Evolutionary conservation across 1,140 invertebrate genomes (phyloP), one percentile per base, ranked within the genome.

Genomic region (Lepidotrigona ventralis): DNA sequence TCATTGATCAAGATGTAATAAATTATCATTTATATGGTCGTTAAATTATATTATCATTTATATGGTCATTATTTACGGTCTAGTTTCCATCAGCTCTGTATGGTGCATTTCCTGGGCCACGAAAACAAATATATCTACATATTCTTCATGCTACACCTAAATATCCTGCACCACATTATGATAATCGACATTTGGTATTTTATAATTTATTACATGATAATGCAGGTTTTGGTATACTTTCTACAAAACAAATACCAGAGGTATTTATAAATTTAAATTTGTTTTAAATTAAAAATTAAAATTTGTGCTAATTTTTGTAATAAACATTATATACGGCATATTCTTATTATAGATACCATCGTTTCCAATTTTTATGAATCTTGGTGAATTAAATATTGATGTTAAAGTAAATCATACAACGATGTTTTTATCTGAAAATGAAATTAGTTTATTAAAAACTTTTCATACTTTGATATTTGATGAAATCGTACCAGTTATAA

Each of bases 361-460:
- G 69, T 99, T 99, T 95, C 97, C 98, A 0, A 95, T 99, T 75
- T 99, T 97, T 91, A 96, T 98, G 70, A 95, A 96, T 29, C 96
- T 97, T 29, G 98, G 98, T 1, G 96, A 98, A 92, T 95, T 99
- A 4, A 94, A 94, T 70, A 96, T 98, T 23, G 89, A 94, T 23
- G 84, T 98, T 14, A 91, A 92, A 87, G 85, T 94, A 53, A 95
- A 97, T 90, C 85, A 94, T 39, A 88, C 89, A 9, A 91, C 90
- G n/a, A 78, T 97, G 6, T 74, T 51, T 1, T 90, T 98, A 14
- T 94, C 91, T 6, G 19, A 91, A 1, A 87, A 94, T 14, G 88
- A 96, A 89, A 95, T 97, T n/a, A 85, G 94, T 64, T 83, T 94
- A 14, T 91, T 97, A 8, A 95, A 94, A 91, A 12, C 88, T 11